Evolutionary conservation across 1,140 invertebrate genomes (phyloP).

Genomic region (Drosophila azteca): DNA sequence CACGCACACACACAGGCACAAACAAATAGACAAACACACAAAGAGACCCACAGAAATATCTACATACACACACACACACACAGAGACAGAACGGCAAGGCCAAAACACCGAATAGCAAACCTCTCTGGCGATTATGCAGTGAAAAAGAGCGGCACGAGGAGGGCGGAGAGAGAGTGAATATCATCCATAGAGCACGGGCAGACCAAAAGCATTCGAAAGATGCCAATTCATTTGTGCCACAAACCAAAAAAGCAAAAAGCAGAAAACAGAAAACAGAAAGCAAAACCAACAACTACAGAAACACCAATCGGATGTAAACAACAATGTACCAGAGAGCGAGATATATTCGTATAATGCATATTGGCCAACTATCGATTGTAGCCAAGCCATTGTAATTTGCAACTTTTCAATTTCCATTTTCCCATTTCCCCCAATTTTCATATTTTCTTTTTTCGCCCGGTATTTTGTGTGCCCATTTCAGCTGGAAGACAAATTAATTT

Average conservation of each 20-base stretch:
- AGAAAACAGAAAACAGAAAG: too few species aligned
- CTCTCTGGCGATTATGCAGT: constrained; percentile 71
- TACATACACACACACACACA: constrained; percentile 1
- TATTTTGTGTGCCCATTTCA: constrained; percentile 11
- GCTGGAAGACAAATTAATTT: constrained; percentile 36
- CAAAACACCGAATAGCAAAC: constrained; percentile 46
- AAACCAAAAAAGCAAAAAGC: constrained; percentile 38
- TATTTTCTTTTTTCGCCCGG: not conserved
- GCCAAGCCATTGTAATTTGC: constrained; percentile 60
- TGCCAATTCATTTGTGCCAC: constrained; percentile 77
- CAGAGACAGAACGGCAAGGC: constrained; percentile 5
- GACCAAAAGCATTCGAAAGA: constrained; percentile 64
- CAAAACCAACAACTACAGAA: constrained; percentile 26
- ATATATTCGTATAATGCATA: constrained; percentile 21
- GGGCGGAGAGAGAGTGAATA: constrained; percentile 10
- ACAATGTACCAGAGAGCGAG: constrained; percentile 29
- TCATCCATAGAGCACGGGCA: constrained; percentile 41
- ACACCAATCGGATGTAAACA: constrained; percentile 40
- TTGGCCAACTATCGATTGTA: constrained; percentile 65
- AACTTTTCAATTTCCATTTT: constrained; percentile 57
- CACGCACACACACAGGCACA: not conserved
- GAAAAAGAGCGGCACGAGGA: constrained; percentile 32
- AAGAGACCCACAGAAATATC: constrained; percentile 16
- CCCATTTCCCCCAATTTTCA: constrained; percentile 30
- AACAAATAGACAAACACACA: not conserved